These are phyloP conservation scores for Agrochola lychnidis DNA, from an alignment of 2,888 invertebrate species.

Conservation along the genomic window DNA sequence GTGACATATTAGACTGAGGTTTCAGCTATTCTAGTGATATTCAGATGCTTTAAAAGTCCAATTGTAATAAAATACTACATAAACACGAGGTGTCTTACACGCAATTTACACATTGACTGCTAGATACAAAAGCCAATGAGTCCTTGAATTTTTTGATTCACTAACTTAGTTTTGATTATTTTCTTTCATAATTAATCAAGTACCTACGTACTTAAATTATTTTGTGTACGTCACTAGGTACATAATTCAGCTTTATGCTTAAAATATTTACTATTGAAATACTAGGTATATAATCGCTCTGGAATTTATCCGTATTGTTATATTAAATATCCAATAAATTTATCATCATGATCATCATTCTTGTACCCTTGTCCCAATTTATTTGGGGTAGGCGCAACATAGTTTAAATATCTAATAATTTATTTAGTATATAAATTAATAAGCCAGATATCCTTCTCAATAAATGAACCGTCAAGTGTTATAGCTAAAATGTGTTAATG, in stretches of 20 bases:
- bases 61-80: neutral
- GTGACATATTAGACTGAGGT: neutral
- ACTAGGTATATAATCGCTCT: too few relatives aligned
- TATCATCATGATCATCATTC: too few relatives aligned
- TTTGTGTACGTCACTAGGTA: neutral
- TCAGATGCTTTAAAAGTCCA: neutral
- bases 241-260: neutral
- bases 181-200: neutral
- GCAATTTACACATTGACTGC: neutral
- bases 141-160: neutral
- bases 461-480: slow-evolving; percentile 11
- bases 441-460: slow-evolving; percentile 30
- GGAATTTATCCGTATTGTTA: neutral
- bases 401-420: neutral
- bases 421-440: slow-evolving; percentile 22
- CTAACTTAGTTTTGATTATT: neutral
- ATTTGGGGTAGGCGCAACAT: too few relatives aligned
- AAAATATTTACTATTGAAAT: neutral
- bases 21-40: neutral
- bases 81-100: neutral
- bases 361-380: too few relatives aligned
- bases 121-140: neutral
- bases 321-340: neutral
- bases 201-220: neutral
- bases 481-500: slow-evolving; percentile 51